phyloP scores from a whole-genome alignment of 2,113 vertebrate species.

The Opisthocomus hoazin region DNA sequence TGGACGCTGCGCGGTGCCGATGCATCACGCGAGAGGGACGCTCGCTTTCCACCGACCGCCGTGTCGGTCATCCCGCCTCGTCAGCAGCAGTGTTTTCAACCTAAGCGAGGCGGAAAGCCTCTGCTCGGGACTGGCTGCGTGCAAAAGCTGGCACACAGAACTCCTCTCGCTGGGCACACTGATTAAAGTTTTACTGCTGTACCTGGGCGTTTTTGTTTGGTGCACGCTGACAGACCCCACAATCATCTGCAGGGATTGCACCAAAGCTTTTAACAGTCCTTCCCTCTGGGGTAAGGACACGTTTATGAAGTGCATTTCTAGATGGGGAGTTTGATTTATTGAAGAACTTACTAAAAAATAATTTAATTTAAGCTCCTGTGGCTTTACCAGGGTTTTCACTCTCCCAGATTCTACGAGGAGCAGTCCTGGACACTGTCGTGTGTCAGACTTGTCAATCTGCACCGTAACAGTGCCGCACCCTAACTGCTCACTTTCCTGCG shows the following conservation, averaged over 20 bases:
- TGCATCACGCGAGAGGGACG: neutral
- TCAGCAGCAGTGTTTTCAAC: neutral
- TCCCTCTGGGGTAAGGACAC: neutral
- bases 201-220: neutral
- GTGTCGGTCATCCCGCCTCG: neutral
- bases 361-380: neutral
- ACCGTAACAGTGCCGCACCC: neutral
- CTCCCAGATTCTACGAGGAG: neutral
- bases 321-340: neutral
- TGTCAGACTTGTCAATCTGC: neutral
- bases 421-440: neutral
- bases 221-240: neutral
- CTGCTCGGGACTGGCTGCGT: neutral
- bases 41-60: neutral
- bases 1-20: neutral
- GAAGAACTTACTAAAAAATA: neutral
- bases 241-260: neutral
- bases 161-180: fast-evolving
- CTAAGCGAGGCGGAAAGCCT: neutral
- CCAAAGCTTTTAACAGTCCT: neutral
- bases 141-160: neutral
- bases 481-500: neutral
- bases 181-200: neutral
- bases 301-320: neutral
- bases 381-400: neutral